A percentile compares a stretch with the other conserved stretches of the same genome.
These are phyloP conservation scores for Penaeus vannamei DNA, from an alignment of 1,140 invertebrate species.

Conservation along the genomic window DNA sequence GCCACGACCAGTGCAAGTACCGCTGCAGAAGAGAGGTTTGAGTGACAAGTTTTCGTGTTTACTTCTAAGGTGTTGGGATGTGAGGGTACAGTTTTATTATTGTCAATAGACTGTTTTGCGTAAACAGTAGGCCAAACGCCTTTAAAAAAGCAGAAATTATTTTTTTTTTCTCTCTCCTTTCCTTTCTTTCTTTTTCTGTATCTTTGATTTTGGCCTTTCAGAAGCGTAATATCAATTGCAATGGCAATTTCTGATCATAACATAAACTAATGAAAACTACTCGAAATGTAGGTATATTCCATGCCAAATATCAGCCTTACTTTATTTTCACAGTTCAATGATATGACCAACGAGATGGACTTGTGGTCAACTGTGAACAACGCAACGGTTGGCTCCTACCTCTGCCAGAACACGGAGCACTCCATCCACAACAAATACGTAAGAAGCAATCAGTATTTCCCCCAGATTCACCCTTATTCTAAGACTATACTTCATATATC, in stretches of 20 bases:
- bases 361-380: slow-evolving; percentile 39
- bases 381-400: slow-evolving; percentile 30
- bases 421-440: slow-evolving; percentile 52
- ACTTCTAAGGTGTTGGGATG: not conserved
- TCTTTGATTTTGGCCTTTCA: too few species aligned
- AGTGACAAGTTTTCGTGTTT: not conserved
- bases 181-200: too few species aligned
- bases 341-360: slow-evolving; percentile 47
- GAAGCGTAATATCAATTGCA: too few species aligned
- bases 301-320: too few species aligned
- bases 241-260: too few species aligned
- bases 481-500: not conserved
- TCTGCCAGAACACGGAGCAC: slow-evolving; percentile 22
- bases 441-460: not conserved
- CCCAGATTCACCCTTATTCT: not conserved
- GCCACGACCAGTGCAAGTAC: slow-evolving; percentile 45
- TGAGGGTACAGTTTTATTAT: not conserved
- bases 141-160: too few species aligned
- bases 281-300: not conserved
- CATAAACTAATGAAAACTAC: too few species aligned
- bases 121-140: too few species aligned
- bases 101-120: too few species aligned
- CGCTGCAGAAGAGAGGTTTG: slow-evolving; percentile 41
- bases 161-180: too few species aligned
- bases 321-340: slow-evolving; percentile 21